Conservation (phyloP, 2,113 vertebrate species). For the Nothocercus julius region DNA sequence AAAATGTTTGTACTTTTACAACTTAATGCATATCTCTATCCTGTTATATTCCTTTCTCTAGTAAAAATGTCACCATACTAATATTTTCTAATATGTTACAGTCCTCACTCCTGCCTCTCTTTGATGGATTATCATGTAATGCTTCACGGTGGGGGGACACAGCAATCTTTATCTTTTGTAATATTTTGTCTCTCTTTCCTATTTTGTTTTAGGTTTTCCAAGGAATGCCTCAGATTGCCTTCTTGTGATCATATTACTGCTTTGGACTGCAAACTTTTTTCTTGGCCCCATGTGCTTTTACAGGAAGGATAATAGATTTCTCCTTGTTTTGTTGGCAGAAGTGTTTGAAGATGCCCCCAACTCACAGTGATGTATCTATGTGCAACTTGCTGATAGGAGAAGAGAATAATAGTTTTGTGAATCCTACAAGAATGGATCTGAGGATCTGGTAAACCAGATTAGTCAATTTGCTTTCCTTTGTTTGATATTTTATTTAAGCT, state of each 20-base stretch:
- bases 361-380: background rate
- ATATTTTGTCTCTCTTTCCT: background rate
- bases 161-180: background rate
- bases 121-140: background rate
- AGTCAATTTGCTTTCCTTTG: background rate
- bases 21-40: background rate
- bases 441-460: background rate
- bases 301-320: background rate
- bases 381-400: background rate
- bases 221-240: background rate
- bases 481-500: background rate
- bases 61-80: background rate
- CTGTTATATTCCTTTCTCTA: background rate
- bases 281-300: background rate
- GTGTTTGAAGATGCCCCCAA: background rate
- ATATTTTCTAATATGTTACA: background rate
- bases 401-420: background rate
- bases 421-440: background rate
- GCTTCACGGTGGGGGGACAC: background rate
- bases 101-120: background rate
- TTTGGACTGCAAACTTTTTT: background rate
- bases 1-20: background rate
- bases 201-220: background rate
- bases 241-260: background rate
- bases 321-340: background rate